Evolutionary conservation across 1,140 invertebrate species (phyloP).

Genomic region (Drosophila truncata): DNA sequence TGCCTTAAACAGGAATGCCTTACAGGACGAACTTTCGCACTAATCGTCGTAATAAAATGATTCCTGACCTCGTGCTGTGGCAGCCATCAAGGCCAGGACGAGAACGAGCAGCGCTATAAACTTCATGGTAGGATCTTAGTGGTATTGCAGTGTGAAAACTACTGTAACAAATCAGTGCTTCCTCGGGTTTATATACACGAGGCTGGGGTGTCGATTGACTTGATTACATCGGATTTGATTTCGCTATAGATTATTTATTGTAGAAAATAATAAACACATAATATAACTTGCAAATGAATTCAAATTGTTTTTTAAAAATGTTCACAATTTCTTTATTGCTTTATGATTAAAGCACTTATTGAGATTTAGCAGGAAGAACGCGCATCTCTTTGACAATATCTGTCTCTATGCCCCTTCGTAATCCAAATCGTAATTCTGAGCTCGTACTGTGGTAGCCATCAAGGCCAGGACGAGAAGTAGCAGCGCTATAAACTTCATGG

Average conservation of each 20-base stretch:
- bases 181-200: background rate
- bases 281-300: too few species aligned
- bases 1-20: too few species aligned
- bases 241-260: too few species aligned
- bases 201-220: background rate
- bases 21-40: too few species aligned
- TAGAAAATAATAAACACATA: too few species aligned
- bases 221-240: background rate
- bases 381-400: too few species aligned
- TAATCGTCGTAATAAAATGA: too few species aligned
- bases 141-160: too few species aligned
- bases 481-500: background rate
- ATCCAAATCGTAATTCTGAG: background rate
- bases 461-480: background rate
- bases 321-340: background rate
- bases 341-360: too few species aligned
- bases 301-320: background rate
- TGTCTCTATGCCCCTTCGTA: too few species aligned
- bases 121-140: background rate
- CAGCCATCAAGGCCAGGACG: background rate
- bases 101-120: background rate
- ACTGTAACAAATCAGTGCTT: too few species aligned
- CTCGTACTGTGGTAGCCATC: background rate
- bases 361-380: too few species aligned
- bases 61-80: background rate